Evolutionary conservation across 1,140 invertebrate genomes (phyloP).

Genomic region (Schlechtendalia chinensis): DNA sequence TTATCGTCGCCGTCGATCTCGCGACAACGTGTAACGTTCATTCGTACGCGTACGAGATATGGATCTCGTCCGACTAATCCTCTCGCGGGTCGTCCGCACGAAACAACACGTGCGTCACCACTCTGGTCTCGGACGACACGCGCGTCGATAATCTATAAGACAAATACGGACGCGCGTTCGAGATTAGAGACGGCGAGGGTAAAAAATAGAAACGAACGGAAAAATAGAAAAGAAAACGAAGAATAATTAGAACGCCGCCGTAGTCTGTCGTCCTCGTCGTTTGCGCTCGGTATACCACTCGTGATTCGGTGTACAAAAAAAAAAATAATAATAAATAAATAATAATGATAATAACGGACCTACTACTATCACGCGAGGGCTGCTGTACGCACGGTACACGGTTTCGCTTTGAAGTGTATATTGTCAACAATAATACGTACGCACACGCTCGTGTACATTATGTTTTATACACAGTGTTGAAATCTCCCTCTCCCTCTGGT

Average conservation of each 20-base stretch:
- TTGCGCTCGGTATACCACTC: slow-evolving; percentile 34
- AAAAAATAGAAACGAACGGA: slow-evolving; percentile 9
- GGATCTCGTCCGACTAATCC: slow-evolving; percentile 20
- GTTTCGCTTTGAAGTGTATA: slow-evolving; percentile 43
- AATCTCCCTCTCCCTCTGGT: background rate
- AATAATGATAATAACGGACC: slow-evolving; percentile 20
- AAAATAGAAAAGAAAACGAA: slow-evolving; percentile 5
- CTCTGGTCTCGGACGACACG: background rate
- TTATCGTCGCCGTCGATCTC: no score
- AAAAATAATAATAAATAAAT: no score
- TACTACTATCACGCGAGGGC: background rate
- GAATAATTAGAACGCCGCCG: slow-evolving; percentile 36
- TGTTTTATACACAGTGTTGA: background rate
- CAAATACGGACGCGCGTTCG: slow-evolving; percentile 19
- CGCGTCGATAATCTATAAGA: slow-evolving; percentile 37
- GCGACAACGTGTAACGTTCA: no score
- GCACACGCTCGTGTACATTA: background rate
- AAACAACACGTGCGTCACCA: background rate
- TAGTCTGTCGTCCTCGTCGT: background rate
- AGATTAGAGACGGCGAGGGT: background rate
- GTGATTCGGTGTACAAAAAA: background rate
- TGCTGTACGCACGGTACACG: background rate
- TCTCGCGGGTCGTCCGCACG: background rate
- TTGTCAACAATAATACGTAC: slow-evolving; percentile 42
- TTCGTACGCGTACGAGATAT: background rate